Percentiles rank a stretch among this genome's conserved stretches.
phyloP scores from a whole-genome alignment of 2,113 vertebrate genomes.

The Apodemus sylvaticus region DNA sequence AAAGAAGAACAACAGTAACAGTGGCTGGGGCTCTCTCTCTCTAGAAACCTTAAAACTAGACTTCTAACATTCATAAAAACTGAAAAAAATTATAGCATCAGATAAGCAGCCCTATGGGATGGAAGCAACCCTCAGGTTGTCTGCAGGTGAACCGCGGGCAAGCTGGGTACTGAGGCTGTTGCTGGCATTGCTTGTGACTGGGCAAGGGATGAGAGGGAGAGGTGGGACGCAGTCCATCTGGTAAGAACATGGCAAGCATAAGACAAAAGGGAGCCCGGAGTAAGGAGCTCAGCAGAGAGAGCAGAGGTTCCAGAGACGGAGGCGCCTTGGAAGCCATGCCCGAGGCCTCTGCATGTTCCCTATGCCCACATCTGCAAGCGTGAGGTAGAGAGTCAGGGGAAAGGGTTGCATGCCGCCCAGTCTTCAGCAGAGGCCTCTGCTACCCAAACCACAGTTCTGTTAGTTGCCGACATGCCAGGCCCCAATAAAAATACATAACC shows the following conservation, averaged over 20 bases:
- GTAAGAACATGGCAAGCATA: conserved; percentile 1
- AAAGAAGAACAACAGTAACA: background rate
- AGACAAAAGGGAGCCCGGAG: conserved; percentile 26
- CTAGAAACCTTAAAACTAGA: background rate
- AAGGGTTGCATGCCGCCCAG: background rate
- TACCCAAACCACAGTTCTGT: background rate
- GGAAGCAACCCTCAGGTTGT: background rate
- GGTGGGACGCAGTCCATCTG: background rate
- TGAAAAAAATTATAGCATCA: background rate
- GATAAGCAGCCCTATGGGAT: background rate
- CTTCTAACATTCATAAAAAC: background rate
- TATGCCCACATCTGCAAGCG: background rate
- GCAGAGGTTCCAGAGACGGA: background rate
- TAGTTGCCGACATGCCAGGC: background rate
- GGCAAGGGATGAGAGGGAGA: background rate
- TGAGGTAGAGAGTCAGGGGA: background rate
- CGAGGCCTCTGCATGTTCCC: background rate
- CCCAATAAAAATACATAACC: conserved; percentile 43
- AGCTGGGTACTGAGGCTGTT: background rate
- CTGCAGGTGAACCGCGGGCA: background rate
- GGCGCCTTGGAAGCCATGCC: background rate
- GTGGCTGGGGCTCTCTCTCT: background rate
- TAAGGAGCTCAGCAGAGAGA: background rate
- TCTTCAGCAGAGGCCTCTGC: background rate
- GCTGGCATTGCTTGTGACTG: background rate